Percentiles rank a stretch among this genome's conserved stretches.
These are phyloP conservation scores for Oscheius sp. DNA, from an alignment of 1,140 invertebrate genomes.

Conservation along the genomic window DNA sequence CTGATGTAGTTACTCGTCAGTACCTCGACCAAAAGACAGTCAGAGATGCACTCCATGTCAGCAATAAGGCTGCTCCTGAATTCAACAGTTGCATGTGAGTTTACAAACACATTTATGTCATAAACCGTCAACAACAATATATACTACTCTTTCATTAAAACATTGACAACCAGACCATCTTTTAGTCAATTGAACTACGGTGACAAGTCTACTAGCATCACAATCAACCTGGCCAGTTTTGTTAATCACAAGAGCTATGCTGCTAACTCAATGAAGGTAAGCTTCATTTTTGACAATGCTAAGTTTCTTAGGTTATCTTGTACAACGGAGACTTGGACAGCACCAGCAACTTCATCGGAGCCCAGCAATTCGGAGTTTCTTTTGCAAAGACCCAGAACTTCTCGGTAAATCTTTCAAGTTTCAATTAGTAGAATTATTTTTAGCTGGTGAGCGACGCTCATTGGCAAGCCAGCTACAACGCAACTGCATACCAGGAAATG, in stretches of 20 bases:
- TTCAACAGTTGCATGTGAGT: constrained; percentile 14
- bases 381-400: not conserved
- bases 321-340: constrained; percentile 36
- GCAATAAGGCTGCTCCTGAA: not conserved
- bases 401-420: not conserved
- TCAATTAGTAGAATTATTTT: not conserved
- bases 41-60: constrained; percentile 32
- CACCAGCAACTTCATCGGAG: constrained; percentile 18
- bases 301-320: too few species aligned
- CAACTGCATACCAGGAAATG: not conserved
- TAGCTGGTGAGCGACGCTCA: constrained; percentile 4
- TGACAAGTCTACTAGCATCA: constrained; percentile 1
- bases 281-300: too few species aligned
- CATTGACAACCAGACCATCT: constrained; percentile 6
- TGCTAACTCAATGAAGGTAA: constrained; percentile 4
- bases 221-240: not conserved
- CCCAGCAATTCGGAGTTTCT: constrained; percentile 25
- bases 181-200: constrained; percentile 19
- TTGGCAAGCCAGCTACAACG: constrained; percentile 22
- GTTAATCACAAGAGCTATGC: constrained; percentile 11
- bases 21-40: constrained; percentile 25
- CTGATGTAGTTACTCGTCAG: not conserved
- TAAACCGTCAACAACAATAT: too few species aligned
- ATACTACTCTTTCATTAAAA: not conserved
- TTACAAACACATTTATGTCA: too few species aligned